These are phyloP conservation scores for Micromesistius poutassou DNA, from an alignment of 2,797 vertebrate species.

Conservation along the genomic window DNA sequence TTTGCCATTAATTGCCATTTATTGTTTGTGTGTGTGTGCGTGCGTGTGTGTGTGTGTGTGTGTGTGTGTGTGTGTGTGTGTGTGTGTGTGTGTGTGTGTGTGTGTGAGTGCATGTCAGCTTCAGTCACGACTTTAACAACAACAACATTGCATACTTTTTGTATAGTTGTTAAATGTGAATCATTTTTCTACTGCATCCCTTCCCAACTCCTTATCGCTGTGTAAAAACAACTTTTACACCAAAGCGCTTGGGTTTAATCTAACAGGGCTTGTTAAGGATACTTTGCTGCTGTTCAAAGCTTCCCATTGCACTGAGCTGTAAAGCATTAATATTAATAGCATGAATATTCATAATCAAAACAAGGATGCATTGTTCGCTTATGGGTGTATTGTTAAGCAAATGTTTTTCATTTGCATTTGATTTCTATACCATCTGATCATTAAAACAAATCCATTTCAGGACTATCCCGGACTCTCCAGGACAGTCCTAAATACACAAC, in stretches of 20 bases:
- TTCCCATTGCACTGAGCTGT: neutral
- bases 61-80: too few relatives aligned
- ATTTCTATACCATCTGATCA: neutral
- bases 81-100: too few relatives aligned
- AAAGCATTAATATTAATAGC: neutral
- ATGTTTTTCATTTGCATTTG: neutral
- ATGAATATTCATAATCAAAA: neutral
- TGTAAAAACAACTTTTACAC: neutral
- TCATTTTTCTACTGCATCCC: neutral
- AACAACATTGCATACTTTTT: neutral
- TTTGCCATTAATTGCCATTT: neutral
- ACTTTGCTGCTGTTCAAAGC: neutral
- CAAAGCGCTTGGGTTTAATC: neutral
- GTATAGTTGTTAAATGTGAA: neutral
- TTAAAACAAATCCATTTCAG: too few relatives aligned
- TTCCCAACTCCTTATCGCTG: too few relatives aligned
- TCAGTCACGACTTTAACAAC: neutral
- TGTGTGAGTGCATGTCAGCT: neutral
- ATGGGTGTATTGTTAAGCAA: neutral
- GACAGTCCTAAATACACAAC: too few relatives aligned
- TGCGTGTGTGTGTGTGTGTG: neutral
- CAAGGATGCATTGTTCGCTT: neutral
- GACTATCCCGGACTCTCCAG: too few relatives aligned
- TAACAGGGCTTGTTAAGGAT: neutral
- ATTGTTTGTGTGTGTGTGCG: neutral